Evolutionary conservation across 2,797 vertebrate genomes (phyloP).

Genomic region (Pseudomugil gertrudae): DNA sequence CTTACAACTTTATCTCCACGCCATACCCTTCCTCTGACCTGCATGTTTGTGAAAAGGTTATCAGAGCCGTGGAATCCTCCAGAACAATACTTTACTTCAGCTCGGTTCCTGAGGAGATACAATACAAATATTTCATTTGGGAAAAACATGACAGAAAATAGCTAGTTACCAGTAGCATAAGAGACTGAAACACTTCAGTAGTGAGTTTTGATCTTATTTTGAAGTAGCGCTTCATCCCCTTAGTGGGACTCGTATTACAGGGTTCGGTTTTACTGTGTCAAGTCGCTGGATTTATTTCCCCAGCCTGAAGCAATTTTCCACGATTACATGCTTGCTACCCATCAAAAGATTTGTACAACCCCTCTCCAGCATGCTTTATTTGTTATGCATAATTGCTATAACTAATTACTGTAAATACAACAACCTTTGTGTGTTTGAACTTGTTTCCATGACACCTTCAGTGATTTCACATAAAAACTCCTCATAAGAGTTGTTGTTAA

Average conservation of each 20-base stretch:
- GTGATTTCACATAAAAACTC: not conserved
- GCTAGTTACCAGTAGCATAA: not conserved
- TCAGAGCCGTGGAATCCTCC: slow-evolving; percentile 94
- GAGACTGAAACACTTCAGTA: not conserved
- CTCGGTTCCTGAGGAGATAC: slow-evolving; percentile 74
- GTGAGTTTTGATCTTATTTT: slow-evolving; percentile 1
- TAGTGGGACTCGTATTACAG: not conserved
- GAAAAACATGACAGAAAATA: not conserved
- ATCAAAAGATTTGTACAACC: slow-evolving; percentile 6
- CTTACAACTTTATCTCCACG: not conserved
- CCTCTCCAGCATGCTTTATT: not conserved
- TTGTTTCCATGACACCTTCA: not conserved
- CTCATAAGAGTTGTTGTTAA: not conserved
- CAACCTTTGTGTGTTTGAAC: not conserved
- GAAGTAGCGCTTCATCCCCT: not conserved
- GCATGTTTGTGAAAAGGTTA: slow-evolving; percentile 93
- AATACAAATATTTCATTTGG: not conserved
- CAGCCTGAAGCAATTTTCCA: slow-evolving; percentile 15
- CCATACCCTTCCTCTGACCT: slow-evolving; percentile 82
- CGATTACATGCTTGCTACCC: slow-evolving; percentile 3
- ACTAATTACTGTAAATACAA: slow-evolving; percentile 2
- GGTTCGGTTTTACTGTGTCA: not conserved
- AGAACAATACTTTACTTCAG: slow-evolving; percentile 84
- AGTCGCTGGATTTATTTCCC: not conserved
- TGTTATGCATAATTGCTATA: not conserved